These are phyloP conservation scores for Elmis aenea DNA, from an alignment of 2,888 invertebrate genomes.

Conservation along the genomic window DNA sequence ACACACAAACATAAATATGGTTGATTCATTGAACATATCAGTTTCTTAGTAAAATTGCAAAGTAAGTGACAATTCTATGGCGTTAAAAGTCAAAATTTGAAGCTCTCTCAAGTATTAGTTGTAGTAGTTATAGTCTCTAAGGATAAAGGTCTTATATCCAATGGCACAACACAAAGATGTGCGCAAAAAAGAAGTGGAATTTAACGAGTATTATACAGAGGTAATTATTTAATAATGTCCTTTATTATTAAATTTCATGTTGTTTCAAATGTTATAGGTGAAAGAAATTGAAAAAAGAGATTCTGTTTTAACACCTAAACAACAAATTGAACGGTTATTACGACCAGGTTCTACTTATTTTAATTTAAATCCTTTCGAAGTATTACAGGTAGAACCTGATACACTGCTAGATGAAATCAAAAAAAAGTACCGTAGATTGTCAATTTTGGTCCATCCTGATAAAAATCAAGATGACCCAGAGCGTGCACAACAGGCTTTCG, in stretches of 20 bases:
- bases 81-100: too few species aligned
- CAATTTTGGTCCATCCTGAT: constrained; percentile 98
- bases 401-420: constrained; percentile 86
- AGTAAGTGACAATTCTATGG: too few species aligned
- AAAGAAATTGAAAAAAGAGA: constrained; percentile 98
- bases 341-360: constrained; percentile 98
- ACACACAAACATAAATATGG: too few species aligned
- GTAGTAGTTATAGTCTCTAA: too few species aligned
- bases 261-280: constrained; percentile 60
- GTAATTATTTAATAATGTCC: constrained; percentile 51
- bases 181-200: constrained; percentile 58
- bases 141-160: constrained; percentile 1
- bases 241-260: constrained; percentile 3
- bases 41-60: too few species aligned
- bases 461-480: constrained; percentile 97
- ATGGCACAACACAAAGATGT: constrained; percentile 20
- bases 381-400: constrained; percentile 87
- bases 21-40: too few species aligned
- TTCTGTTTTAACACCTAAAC: constrained; percentile 91
- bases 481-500: constrained; percentile 87
- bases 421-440: constrained; percentile 92
- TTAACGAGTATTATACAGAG: constrained; percentile 79
- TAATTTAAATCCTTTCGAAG: constrained; percentile 95
- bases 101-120: too few species aligned
- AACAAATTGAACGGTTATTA: constrained; percentile 93